phyloP scores from a whole-genome alignment of 2,888 invertebrate species.

The Opisthograptis luteolata region DNA sequence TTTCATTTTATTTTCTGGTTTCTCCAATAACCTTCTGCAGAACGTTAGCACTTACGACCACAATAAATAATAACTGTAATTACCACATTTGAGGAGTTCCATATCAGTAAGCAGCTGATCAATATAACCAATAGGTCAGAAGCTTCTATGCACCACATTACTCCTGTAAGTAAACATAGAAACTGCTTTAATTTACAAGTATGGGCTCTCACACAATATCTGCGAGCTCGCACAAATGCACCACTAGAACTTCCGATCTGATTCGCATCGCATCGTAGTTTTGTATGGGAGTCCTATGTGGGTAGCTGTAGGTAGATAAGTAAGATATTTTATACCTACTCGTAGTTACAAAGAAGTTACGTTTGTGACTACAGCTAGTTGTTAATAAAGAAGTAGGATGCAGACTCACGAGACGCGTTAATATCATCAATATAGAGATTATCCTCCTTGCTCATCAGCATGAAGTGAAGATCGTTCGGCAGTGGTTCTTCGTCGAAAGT shows the following conservation, averaged over 20 bases:
- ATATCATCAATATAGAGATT: constrained; percentile 74
- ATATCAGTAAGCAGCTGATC: constrained; percentile 66
- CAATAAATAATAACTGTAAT: neutral
- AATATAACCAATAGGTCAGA: constrained; percentile 64
- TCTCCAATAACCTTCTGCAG: neutral
- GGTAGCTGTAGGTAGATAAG: too few species aligned
- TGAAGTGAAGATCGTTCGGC: constrained; percentile 65
- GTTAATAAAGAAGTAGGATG: constrained; percentile 9
- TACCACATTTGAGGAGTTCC: constrained; percentile 68
- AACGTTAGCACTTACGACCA: neutral
- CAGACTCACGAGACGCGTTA: constrained; percentile 67
- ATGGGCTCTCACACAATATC: too few species aligned
- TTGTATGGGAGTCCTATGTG: too few species aligned
- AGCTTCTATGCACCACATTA: constrained; percentile 73
- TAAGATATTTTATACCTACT: too few species aligned
- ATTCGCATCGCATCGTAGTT: too few species aligned
- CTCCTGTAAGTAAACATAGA: constrained; percentile 52
- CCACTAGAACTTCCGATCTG: too few species aligned
- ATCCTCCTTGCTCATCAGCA: constrained; percentile 70
- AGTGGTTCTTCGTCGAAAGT: constrained; percentile 61
- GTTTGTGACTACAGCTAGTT: too few species aligned
- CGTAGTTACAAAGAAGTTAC: too few species aligned
- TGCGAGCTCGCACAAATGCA: too few species aligned
- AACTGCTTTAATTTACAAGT: too few species aligned
- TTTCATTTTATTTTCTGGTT: too few species aligned